Percentiles rank a stretch among this genome's conserved stretches.
Conservation (phyloP, 2,797 vertebrate species). For the Ptychadena robeensis region DNA sequence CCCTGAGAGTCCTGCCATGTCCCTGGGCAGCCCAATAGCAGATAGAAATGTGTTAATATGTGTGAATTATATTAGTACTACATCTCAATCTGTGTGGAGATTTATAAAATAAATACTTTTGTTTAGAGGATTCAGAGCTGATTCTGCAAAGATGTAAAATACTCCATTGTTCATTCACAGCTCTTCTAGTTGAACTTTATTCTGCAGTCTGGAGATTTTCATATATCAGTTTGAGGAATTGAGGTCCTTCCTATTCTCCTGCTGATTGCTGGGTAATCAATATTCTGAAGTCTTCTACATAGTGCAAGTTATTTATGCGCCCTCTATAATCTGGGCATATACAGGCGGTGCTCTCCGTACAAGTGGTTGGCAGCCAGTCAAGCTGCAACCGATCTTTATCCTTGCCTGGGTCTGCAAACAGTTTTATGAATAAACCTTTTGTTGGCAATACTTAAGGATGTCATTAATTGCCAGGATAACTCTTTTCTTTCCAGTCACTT, state of each 20-base stretch:
- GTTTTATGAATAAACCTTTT: conserved; percentile 34
- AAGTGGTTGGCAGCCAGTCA: neutral
- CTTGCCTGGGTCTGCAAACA: neutral
- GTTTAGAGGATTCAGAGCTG: too few relatives aligned
- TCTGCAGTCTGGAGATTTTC: too few relatives aligned
- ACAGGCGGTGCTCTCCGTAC: neutral
- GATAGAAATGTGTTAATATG: neutral
- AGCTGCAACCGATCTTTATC: neutral
- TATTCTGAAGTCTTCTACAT: neutral
- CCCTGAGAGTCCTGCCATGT: neutral
- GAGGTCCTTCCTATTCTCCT: neutral
- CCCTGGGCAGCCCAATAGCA: neutral
- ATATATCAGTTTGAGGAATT: neutral
- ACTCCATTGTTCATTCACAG: too few relatives aligned
- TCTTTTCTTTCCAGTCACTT: neutral
- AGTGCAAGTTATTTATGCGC: neutral
- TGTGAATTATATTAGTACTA: too few relatives aligned
- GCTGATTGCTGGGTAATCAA: neutral
- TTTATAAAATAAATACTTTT: too few relatives aligned
- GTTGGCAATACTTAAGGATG: neutral
- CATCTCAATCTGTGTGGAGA: too few relatives aligned
- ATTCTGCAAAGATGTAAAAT: too few relatives aligned
- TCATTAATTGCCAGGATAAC: neutral
- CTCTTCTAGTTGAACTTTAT: too few relatives aligned
- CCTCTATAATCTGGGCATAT: neutral